phyloP scores from a whole-genome alignment of 1,140 invertebrate species.

The Polypedilum vanderplanki region DNA sequence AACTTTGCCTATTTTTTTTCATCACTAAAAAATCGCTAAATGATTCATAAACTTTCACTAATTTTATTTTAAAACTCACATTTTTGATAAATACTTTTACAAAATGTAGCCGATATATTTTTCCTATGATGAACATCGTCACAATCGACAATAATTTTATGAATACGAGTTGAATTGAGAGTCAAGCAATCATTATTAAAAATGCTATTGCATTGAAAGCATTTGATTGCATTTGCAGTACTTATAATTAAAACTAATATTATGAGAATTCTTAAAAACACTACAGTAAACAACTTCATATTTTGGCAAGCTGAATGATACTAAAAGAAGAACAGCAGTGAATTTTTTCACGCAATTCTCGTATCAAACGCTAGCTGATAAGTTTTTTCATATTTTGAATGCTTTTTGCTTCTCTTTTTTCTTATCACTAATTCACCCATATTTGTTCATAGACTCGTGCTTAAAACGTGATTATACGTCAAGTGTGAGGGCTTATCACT shows the following conservation, averaged over 20 bases:
- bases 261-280: not conserved
- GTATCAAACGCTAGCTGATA: too few relatives aligned
- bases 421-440: not conserved
- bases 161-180: not conserved
- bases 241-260: not conserved
- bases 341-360: too few relatives aligned
- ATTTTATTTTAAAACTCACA: too few relatives aligned
- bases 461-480: not conserved
- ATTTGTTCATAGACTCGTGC: not conserved
- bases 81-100: slow-evolving; percentile 6
- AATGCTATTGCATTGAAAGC: slow-evolving; percentile 3
- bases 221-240: not conserved
- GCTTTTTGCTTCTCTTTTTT: not conserved
- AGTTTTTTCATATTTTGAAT: not conserved
- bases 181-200: not conserved
- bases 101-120: not conserved
- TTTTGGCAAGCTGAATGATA: not conserved
- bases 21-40: too few relatives aligned
- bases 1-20: too few relatives aligned
- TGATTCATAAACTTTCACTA: too few relatives aligned
- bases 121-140: not conserved
- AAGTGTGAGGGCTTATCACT: not conserved
- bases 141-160: not conserved
- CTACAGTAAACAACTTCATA: not conserved
- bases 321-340: not conserved